These are phyloP conservation scores for Drosophila equinoxialis DNA, from an alignment of 1,140 invertebrate genomes.

Conservation along the genomic window DNA sequence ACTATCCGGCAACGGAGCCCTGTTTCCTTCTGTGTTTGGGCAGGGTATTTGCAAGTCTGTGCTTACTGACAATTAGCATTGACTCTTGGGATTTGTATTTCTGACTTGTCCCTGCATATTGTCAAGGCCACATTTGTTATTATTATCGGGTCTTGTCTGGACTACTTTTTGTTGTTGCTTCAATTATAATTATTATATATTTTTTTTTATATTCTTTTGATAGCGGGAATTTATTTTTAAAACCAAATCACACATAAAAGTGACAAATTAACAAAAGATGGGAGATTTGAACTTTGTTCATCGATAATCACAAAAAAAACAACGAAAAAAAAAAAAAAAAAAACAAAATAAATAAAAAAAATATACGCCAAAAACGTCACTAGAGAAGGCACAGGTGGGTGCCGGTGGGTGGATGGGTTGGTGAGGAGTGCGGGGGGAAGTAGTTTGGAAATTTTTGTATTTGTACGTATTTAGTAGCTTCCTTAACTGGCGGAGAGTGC, in stretches of 20 bases:
- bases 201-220: constrained; percentile 1
- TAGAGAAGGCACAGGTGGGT: neutral
- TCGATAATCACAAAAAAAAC: neutral
- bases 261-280: neutral
- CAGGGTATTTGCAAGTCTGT: neutral
- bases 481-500: too few species aligned
- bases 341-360: neutral
- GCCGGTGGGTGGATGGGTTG: neutral
- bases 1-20: too few species aligned
- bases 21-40: too few species aligned
- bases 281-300: neutral
- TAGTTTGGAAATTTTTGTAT: neutral
- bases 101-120: neutral
- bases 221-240: constrained; percentile 5
- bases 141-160: constrained; percentile 10
- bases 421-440: neutral
- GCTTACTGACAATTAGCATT: neutral
- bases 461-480: neutral
- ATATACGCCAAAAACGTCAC: neutral
- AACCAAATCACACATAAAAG: neutral
- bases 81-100: neutral
- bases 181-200: neutral
- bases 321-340: too few species aligned
- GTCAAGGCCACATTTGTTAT: constrained; percentile 5
- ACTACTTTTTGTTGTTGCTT: constrained; percentile 3